Conservation (phyloP, 2,113 vertebrate genomes). For the Toxotes jaculatrix region DNA sequence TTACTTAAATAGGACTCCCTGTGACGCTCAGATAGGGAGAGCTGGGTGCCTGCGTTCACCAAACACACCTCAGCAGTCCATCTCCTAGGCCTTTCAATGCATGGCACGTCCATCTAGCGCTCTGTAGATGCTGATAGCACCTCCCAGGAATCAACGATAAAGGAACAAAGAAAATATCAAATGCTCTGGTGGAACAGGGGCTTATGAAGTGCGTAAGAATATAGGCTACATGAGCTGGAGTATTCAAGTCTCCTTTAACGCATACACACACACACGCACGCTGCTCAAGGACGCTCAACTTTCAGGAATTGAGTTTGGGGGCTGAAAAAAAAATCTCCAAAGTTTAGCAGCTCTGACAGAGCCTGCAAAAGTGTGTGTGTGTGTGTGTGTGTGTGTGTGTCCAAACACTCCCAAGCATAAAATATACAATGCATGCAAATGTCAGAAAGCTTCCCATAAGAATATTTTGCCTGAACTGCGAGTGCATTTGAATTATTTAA, state of each 20-base stretch:
- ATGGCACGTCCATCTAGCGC: slow-evolving; percentile 72
- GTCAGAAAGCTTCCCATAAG: slow-evolving; percentile 5
- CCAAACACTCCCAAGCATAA: slow-evolving; percentile 7
- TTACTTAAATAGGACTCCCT: slow-evolving; percentile 74
- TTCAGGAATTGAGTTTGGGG: slow-evolving; percentile 38
- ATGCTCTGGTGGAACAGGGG: slow-evolving; percentile 63
- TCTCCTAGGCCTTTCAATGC: slow-evolving; percentile 71
- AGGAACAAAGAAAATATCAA: slow-evolving; percentile 80
- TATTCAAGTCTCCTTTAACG: slow-evolving; percentile 37
- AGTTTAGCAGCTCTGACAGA: slow-evolving; percentile 44
- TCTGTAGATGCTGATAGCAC: slow-evolving; percentile 70
- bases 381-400: slow-evolving; percentile 31
- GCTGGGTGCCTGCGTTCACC: slow-evolving; percentile 48
- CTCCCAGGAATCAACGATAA: slow-evolving; percentile 73
- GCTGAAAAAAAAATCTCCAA: slow-evolving; percentile 19
- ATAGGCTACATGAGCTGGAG: slow-evolving; percentile 38
- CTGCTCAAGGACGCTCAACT: slow-evolving; percentile 55
- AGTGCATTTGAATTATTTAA: slow-evolving; percentile 42
- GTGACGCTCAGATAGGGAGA: slow-evolving; percentile 62
- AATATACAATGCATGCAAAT: slow-evolving; percentile 5
- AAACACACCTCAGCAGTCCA: slow-evolving; percentile 67
- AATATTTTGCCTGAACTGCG: not conserved
- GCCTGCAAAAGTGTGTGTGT: not conserved
- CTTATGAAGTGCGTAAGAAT: slow-evolving; percentile 56
- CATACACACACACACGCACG: not conserved